These are phyloP conservation scores for Lota lota DNA, from an alignment of 2,113 vertebrate genomes.

Conservation along the genomic window DNA sequence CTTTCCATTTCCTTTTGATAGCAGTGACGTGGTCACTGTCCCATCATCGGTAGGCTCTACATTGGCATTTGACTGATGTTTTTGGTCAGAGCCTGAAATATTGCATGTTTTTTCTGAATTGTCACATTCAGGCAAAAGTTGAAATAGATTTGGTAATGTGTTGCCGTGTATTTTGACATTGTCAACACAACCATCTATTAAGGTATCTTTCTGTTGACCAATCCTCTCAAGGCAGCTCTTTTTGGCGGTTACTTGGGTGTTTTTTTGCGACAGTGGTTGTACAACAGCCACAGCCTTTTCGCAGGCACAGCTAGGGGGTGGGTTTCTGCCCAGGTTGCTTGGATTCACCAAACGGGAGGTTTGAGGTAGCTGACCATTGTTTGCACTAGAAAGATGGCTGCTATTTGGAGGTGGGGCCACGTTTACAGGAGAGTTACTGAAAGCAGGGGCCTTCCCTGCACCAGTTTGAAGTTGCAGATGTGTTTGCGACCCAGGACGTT, in stretches of 20 bases:
- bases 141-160: no score
- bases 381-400: not conserved
- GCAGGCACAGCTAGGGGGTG: not conserved
- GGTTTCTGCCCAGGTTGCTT: slow-evolving; percentile 2
- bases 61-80: not conserved
- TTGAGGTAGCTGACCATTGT: not conserved
- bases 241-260: not conserved
- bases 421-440: no score
- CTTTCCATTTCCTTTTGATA: not conserved
- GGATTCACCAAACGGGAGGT: not conserved
- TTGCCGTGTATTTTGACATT: not conserved
- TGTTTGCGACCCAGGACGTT: not conserved
- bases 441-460: no score
- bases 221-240: not conserved
- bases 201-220: not conserved
- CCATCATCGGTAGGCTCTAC: no score
- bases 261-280: slow-evolving; percentile 45
- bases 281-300: slow-evolving; percentile 57
- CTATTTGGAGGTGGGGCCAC: not conserved
- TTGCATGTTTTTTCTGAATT: not conserved
- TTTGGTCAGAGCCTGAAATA: not conserved
- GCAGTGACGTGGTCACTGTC: not conserved
- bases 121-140: not conserved
- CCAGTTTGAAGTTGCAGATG: no score
- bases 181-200: not conserved